Base-by-base conservation (phyloP, 2,797 vertebrate genomes). In the Manis crassicaudata region DNA sequence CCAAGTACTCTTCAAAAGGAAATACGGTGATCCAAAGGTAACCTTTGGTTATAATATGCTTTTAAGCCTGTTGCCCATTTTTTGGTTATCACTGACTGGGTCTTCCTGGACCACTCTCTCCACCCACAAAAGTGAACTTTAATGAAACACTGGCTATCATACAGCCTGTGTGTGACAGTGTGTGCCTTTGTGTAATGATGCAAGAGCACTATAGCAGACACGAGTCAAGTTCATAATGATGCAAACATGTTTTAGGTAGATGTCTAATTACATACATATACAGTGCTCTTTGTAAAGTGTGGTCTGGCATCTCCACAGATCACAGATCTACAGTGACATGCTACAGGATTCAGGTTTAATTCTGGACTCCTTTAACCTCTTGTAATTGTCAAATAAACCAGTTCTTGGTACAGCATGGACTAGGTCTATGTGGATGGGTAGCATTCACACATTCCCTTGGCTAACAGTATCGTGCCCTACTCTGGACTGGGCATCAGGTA, bases 1-100 rank as follows among this genome's bases (percentile, higher is more conserved):
- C 46, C 29, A 89, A 70, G 12, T 37, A 58, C 40, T 86, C 95
- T 20, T 94, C 50, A 79, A 88, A 72, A 58, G 76, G 77, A 95
- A 97, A 75, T 67, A n/a, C 4, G 76, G 17, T 32, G 37, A 90
- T 76, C 54, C 52, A 37, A 88, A 93, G 17, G 43, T 88, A 87
- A 60, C 20, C 52, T 92, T 94, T 92, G 37, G 75, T 62, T 75
- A 40, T 10, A 83, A 62, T 21, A 32, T 60, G 10, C n/a, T 21
- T 96, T 81, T 65, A 67, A 95, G 81, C 62, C 3, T 6, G 52
- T 58, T 76, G 27, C 37, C 54, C 16, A 12, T 40, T 76, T 81
- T 79, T 73, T 79, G 13, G 25, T 90, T 65, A 17, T 94, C 90
- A 70, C 32, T 96, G 37, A 20, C 58, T 89, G 25, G 17, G 7